Conservation (phyloP, 2,113 vertebrate species). For the Mus spicilegus region DNA sequence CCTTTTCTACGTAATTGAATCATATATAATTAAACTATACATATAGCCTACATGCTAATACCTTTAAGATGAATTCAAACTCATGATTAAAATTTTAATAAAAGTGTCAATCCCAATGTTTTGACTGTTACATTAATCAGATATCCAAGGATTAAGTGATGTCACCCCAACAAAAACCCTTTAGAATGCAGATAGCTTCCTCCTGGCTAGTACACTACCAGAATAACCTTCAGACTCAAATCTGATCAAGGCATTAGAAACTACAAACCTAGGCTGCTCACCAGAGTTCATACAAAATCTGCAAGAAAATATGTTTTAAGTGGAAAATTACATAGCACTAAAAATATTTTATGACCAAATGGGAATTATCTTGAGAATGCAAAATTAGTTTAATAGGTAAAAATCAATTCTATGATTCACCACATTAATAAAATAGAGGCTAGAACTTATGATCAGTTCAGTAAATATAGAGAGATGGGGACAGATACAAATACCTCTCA, state of each 20-base stretch:
- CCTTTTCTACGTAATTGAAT: neutral
- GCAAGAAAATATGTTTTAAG: neutral
- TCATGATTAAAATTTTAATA: slow-evolving; percentile 5
- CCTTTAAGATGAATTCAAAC: neutral
- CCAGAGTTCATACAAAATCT: neutral
- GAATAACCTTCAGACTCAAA: neutral
- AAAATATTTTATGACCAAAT: slow-evolving; percentile 6
- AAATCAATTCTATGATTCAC: slow-evolving; percentile 54
- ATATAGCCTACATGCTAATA: too few relatives aligned
- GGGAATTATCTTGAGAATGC: neutral
- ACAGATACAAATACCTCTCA: neutral
- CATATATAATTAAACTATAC: neutral
- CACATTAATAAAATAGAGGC: slow-evolving; percentile 26
- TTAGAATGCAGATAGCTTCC: neutral
- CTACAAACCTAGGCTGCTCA: neutral
- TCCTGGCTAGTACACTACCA: neutral
- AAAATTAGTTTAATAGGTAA: slow-evolving; percentile 46
- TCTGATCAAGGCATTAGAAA: neutral
- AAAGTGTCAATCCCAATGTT: neutral
- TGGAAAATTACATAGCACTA: neutral
- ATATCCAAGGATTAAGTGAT: neutral
- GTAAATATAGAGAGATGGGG: neutral
- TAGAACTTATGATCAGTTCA: slow-evolving; percentile 29
- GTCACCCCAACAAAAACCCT: neutral
- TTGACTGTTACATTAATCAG: neutral